Conservation (phyloP, 2,888 invertebrate genomes). For the Lomographa bimaculata region DNA sequence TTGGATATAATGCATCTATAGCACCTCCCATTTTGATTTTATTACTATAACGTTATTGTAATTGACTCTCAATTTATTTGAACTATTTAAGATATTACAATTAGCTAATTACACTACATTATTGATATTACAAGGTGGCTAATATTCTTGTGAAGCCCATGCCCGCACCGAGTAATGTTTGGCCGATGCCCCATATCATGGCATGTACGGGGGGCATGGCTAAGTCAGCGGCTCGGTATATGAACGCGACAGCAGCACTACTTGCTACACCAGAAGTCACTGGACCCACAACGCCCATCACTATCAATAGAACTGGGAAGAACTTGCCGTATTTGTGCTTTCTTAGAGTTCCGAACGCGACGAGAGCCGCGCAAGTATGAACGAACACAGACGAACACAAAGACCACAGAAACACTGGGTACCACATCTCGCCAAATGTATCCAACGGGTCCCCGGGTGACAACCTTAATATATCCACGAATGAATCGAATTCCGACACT, state of each 20-base stretch:
- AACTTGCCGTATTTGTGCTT: slow-evolving; percentile 98
- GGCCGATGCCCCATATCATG: slow-evolving; percentile 97
- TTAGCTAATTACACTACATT: slow-evolving; percentile 32
- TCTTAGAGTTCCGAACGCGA: slow-evolving; percentile 95
- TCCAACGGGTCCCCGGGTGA: slow-evolving; percentile 86
- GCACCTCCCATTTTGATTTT: slow-evolving; percentile 48
- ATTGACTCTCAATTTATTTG: slow-evolving; percentile 56
- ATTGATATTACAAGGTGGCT: slow-evolving; percentile 90
- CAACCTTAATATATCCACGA: slow-evolving; percentile 87
- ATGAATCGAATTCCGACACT: slow-evolving; percentile 86
- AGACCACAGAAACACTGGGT: slow-evolving; percentile 97
- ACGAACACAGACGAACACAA: slow-evolving; percentile 96
- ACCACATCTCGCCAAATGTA: slow-evolving; percentile 97
- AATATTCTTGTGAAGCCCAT: slow-evolving; percentile 96
- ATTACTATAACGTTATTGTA: slow-evolving; percentile 51
- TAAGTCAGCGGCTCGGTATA: slow-evolving; percentile 94
- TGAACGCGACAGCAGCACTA: slow-evolving; percentile 97
- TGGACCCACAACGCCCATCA: slow-evolving; percentile 95
- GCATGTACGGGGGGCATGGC: slow-evolving; percentile 96
- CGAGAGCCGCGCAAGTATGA: slow-evolving; percentile 94
- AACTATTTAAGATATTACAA: slow-evolving; percentile 36
- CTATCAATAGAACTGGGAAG: slow-evolving; percentile 93
- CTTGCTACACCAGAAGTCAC: slow-evolving; percentile 94
- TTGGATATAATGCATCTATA: slow-evolving; percentile 42
- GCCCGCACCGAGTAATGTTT: slow-evolving; percentile 94